Evolutionary conservation across 2,113 vertebrate species (phyloP).

Genomic region (Megalops atlanticus): DNA sequence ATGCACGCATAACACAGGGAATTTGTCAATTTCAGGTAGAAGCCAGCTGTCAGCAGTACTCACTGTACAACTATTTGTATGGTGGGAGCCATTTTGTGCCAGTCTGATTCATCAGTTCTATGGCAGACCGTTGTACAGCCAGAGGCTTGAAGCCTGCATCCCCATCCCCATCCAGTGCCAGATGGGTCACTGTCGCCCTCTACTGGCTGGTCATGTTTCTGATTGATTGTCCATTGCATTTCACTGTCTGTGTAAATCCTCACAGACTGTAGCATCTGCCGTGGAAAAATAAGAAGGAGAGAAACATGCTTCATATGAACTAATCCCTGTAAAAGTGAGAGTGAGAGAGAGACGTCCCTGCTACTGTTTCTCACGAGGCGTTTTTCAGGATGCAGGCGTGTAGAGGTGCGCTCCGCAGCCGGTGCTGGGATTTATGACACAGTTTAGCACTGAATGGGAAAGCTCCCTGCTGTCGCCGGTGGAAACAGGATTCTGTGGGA

Average conservation of each 20-base stretch:
- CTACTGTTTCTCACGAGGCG: background rate
- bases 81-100: background rate
- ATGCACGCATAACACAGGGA: too few relatives aligned
- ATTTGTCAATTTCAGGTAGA: background rate
- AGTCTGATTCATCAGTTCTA: background rate
- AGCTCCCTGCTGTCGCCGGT: background rate
- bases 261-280: background rate
- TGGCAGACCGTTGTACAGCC: background rate
- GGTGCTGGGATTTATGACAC: background rate
- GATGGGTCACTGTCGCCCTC: background rate
- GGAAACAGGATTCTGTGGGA: background rate
- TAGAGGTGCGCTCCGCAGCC: background rate
- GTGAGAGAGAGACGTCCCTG: background rate
- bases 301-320: background rate
- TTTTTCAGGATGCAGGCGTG: background rate
- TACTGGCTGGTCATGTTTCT: background rate
- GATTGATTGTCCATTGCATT: background rate
- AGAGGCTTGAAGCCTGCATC: background rate
- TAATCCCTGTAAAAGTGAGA: slow-evolving; percentile 7
- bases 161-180: background rate
- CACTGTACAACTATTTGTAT: background rate
- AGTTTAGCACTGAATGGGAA: background rate
- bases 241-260: background rate
- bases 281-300: background rate
- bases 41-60: background rate